A percentile compares a stretch with the other conserved stretches of the same genome.
phyloP scores from a whole-genome alignment of 2,888 invertebrate genomes.

The Andrena camellia region DNA sequence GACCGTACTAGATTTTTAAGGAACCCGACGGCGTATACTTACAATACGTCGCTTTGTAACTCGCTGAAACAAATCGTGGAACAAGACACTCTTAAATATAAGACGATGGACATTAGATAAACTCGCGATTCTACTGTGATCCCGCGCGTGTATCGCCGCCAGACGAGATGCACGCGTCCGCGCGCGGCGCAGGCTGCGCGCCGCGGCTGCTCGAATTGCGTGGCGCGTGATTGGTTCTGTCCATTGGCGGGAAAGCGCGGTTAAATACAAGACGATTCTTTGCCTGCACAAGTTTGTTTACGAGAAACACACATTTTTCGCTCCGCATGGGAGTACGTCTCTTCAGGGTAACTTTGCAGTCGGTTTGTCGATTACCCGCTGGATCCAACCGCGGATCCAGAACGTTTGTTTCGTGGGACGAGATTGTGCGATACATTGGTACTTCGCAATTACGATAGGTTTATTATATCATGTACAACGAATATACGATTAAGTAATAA shows the following conservation, averaged over 20 bases:
- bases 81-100: conserved; percentile 67
- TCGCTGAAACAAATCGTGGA: conserved; percentile 69
- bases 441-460: conserved; percentile 66
- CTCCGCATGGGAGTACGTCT: conserved; percentile 47
- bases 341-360: conserved; percentile 61
- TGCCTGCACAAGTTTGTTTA: conserved; percentile 63
- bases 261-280: conserved; percentile 36
- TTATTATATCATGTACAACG: conserved; percentile 79
- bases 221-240: conserved; percentile 62
- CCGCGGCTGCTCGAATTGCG: conserved; percentile 65
- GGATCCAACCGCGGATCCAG: conserved; percentile 13
- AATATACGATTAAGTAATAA: conserved; percentile 70
- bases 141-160: conserved; percentile 70
- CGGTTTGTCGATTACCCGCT: background rate
- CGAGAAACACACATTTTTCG: conserved; percentile 23
- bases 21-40: conserved; percentile 53
- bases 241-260: conserved; percentile 21
- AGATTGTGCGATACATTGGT: conserved; percentile 56
- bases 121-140: conserved; percentile 80
- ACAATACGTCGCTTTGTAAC: conserved; percentile 58
- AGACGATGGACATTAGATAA: conserved; percentile 48
- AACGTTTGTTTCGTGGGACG: conserved; percentile 12
- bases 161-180: conserved; percentile 65
- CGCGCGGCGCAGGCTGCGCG: conserved; percentile 41
- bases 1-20: conserved; percentile 67